phyloP scores from a whole-genome alignment of 2,888 invertebrate species.

The Dasypolia templi region DNA sequence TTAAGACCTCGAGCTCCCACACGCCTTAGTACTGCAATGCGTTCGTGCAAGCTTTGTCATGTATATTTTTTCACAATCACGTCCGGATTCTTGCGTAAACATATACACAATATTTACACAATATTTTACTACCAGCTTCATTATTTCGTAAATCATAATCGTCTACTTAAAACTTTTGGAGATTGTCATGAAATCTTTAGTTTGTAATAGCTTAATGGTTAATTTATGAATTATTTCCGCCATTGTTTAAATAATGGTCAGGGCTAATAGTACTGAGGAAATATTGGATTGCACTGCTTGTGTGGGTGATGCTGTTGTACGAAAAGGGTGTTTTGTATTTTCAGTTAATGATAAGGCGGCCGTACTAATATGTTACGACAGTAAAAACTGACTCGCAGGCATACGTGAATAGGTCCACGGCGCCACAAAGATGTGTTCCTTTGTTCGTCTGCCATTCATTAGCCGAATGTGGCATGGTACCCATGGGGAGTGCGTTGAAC shows the following conservation, averaged over 20 bases:
- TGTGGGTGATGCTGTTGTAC: slow-evolving; percentile 27
- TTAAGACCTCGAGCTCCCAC: slow-evolving; percentile 71
- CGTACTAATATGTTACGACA: slow-evolving; percentile 67
- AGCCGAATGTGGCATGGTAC: slow-evolving; percentile 85
- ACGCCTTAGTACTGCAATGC: slow-evolving; percentile 55
- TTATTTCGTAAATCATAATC: slow-evolving; percentile 44
- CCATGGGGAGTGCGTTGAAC: slow-evolving; percentile 85
- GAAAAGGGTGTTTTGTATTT: slow-evolving; percentile 54
- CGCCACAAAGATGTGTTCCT: slow-evolving; percentile 79
- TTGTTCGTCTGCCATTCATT: slow-evolving; percentile 89
- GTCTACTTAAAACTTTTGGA: slow-evolving; percentile 23
- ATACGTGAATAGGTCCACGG: slow-evolving; percentile 76
- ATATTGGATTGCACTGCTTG: slow-evolving; percentile 50
- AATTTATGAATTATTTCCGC: slow-evolving; percentile 70
- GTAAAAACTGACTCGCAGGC: slow-evolving; percentile 69
- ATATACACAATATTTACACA: too few relatives aligned
- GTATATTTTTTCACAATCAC: slow-evolving; percentile 55
- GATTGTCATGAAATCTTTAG: slow-evolving; percentile 45
- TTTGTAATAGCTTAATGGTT: slow-evolving; percentile 64
- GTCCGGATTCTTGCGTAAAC: slow-evolving; percentile 62
- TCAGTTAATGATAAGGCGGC: slow-evolving; percentile 53
- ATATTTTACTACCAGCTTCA: not conserved
- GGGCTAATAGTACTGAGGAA: slow-evolving; percentile 71
- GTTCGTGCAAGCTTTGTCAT: slow-evolving; percentile 57
- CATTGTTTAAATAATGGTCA: slow-evolving; percentile 66